Evolutionary conservation across 2,797 vertebrate species (phyloP), one percentile per base, ranked within the genome.

Genomic region (Acanthiza pusilla): DNA sequence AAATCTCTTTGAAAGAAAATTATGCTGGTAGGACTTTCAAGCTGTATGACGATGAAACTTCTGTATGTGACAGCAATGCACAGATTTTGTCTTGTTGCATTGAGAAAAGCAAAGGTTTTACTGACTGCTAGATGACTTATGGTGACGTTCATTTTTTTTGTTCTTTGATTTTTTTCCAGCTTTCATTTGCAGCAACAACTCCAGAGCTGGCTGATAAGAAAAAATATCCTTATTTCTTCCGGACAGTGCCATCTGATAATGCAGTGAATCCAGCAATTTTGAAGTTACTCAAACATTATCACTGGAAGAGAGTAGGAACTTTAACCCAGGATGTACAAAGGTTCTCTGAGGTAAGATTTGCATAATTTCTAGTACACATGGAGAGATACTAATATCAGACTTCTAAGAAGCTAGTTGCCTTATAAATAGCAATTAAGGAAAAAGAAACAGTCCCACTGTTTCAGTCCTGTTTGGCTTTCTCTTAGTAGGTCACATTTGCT

Each of bases 161-260:
- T 83, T 71, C 4, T 85, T 89, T 88, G 17, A n/a, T 63, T 72
- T 91, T 97, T 96, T 97, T 96, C 30, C 98, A 99, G 99, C 98
- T 99, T 68, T 99, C 99, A 25, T 99, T 99, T 91, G 99, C 99
- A 38, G 99, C 99, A 66, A 99, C 99, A 85, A 99, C 99, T 1
- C 99, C 99, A 34, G 99, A 99, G 43, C 79, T 99, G 97, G 99
- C 99, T 17, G 99, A 99, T 98, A 99, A 99, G 98, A 99, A 99
- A 97, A 99, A 99, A 94, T 99, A 99, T 92, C 99, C 99, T 60
- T 99, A 99, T 97, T 99, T 99, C 98, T 99, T 99, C 97, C 98
- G 99, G 96, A 99, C 99, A 1, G 99, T 99, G 90, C 99, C 99
- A 1, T 99, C 99, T 27, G 99, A 99, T 98, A 99, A 99, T 17